Percentiles rank a stretch among this genome's conserved stretches.
Evolutionary conservation across 2,888 invertebrate genomes (phyloP).

Genomic region (Calliscelio sp.): DNA sequence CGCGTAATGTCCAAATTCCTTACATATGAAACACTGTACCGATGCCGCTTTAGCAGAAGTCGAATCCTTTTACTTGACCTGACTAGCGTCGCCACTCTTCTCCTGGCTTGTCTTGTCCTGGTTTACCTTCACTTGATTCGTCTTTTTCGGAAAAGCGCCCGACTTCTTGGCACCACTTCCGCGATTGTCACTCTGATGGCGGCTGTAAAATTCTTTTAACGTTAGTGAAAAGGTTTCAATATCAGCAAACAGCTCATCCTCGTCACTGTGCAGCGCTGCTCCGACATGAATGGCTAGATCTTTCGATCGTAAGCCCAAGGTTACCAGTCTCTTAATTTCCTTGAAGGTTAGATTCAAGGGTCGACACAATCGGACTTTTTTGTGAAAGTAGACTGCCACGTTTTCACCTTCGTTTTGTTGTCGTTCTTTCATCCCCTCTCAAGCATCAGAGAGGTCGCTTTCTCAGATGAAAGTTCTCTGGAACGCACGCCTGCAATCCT

Average conservation of each 20-base stretch:
- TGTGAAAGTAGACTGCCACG: constrained; percentile 49
- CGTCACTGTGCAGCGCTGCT: neutral
- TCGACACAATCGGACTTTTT: constrained; percentile 56
- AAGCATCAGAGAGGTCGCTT: neutral
- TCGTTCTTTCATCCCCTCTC: constrained; percentile 5
- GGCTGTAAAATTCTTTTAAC: neutral
- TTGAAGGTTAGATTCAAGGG: neutral
- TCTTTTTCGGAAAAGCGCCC: neutral
- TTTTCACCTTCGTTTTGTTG: neutral
- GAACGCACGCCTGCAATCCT: constrained; percentile 9
- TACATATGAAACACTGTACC: constrained; percentile 27
- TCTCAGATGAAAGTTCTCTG: constrained; percentile 2
- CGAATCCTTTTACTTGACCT: neutral
- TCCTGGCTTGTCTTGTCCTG: too few relatives aligned
- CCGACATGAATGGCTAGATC: neutral
- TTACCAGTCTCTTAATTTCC: neutral
- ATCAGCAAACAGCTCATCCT: neutral
- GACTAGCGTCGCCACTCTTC: neutral
- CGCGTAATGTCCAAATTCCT: constrained; percentile 26
- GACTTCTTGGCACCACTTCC: neutral
- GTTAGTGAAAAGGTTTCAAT: neutral
- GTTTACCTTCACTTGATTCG: too few relatives aligned
- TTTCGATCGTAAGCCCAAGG: neutral
- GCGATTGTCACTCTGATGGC: constrained; percentile 5
- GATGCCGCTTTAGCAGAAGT: neutral